phyloP scores from a whole-genome alignment of 1,140 invertebrate species.

The Aphelinus atriplicis region DNA sequence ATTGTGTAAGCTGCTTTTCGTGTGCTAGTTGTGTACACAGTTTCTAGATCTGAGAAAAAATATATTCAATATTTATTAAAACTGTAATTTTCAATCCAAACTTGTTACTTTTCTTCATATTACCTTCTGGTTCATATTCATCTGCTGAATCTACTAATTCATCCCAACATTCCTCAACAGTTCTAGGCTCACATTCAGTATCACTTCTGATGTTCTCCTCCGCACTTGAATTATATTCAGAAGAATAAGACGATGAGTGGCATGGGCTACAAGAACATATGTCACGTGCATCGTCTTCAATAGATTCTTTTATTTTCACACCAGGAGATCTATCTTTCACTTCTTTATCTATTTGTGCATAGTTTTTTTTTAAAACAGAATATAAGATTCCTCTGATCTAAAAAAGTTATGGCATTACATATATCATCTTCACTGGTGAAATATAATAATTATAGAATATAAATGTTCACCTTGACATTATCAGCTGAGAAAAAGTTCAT shows the following conservation, averaged over 20 bases:
- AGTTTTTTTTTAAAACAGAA: neutral
- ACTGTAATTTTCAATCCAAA: too few relatives aligned
- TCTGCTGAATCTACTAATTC: constrained; percentile 10
- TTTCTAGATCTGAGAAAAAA: neutral
- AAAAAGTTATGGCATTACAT: neutral
- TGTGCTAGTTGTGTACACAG: too few relatives aligned
- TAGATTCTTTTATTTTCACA: neutral
- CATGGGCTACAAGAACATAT: neutral
- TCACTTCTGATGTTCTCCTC: neutral
- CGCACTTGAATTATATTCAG: constrained; percentile 12
- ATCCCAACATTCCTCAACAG: constrained; percentile 35
- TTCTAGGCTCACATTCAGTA: neutral
- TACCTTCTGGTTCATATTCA: constrained; percentile 29
- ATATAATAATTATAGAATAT: too few relatives aligned
- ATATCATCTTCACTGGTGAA: too few relatives aligned
- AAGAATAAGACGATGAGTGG: too few relatives aligned
- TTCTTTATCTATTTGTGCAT: neutral
- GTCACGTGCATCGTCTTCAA: constrained; percentile 3
- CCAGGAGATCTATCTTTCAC: neutral
- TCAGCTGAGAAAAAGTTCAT: constrained; percentile 25
- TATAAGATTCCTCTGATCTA: constrained; percentile 22
- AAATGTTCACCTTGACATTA: constrained; percentile 21
- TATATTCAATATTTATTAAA: too few relatives aligned
- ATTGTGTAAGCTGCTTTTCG: too few relatives aligned
- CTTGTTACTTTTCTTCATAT: too few relatives aligned